Percentiles rank a stretch among this genome's conserved stretches.
These are phyloP conservation scores for Siniperca scherzeri DNA, from an alignment of 2,797 vertebrate genomes.

Conservation along the genomic window DNA sequence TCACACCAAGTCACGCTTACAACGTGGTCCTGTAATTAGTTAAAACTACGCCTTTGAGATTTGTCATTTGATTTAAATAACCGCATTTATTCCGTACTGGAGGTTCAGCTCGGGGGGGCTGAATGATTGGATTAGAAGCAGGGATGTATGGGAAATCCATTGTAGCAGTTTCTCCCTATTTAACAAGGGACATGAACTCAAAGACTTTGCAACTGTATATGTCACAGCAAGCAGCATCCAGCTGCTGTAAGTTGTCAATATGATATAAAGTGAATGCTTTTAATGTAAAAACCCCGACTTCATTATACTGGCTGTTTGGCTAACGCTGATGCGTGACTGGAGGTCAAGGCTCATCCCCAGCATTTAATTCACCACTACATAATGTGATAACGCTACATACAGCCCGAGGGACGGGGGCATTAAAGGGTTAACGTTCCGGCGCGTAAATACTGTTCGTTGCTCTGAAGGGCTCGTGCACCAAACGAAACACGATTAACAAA, in stretches of 20 bases:
- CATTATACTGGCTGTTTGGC: neutral
- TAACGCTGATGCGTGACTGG: neutral
- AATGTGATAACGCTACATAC: conserved; percentile 26
- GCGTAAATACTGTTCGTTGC: conserved; percentile 82
- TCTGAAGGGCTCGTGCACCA: conserved; percentile 67
- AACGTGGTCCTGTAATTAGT: neutral
- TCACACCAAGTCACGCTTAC: too few species aligned
- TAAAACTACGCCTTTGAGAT: neutral
- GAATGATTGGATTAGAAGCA: neutral
- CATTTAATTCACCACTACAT: conserved; percentile 19
- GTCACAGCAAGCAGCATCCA: neutral
- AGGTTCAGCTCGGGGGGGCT: neutral
- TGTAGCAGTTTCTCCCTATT: neutral
- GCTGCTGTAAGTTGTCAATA: too few species aligned
- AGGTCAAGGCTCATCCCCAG: conserved; percentile 25
- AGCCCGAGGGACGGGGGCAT: conserved; percentile 25
- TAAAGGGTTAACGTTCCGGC: conserved; percentile 87
- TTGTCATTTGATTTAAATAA: conserved; percentile 4
- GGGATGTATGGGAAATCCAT: neutral
- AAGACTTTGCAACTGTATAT: neutral
- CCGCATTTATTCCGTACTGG: too few species aligned
- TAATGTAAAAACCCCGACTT: neutral
- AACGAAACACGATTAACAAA: conserved; percentile 58
- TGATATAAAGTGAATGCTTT: neutral
- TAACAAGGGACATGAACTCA: neutral